Base-by-base conservation (phyloP, 2,888 invertebrate genomes). In the Rhorus exstirpatorius region DNA sequence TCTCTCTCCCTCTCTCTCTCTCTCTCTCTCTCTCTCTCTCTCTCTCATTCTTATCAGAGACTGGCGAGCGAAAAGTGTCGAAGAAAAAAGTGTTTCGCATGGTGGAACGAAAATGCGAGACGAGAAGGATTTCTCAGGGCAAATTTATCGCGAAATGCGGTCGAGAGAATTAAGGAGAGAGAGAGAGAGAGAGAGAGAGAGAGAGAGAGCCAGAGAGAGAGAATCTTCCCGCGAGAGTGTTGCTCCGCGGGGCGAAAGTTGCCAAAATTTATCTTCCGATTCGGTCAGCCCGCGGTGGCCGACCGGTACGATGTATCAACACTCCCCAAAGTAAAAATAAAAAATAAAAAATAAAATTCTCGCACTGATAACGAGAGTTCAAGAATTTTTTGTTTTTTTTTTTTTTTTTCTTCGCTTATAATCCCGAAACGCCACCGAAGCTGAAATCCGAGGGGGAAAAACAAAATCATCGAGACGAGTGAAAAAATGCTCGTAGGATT, bases 281-380 rank as follows among this genome's bases (percentile, higher is more conserved):
- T 60, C 78, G 81, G 78, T 83, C 83, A 81, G 44, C n/a, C 78
- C 44, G 67, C 77, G 80, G 78, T 80, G 61, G 83, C 77, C 80
- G 67, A 58, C 70, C 51, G 74, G 65, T 44, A 49, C 74, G 61
- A 83, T 65, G 63, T 82, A 82, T 79, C 79, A 79, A 81, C 72
- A 74, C 67, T 26, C 51, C 63, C 24, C 53, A 26, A 75, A 76
- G 75, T 46, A 68, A 78, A 68, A 71, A 71, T 55, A n/a, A n/a
- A n/a, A n/a, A n/a, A n/a, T n/a, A n/a, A n/a, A n/a, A n/a, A n/a
- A n/a, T n/a, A n/a, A n/a, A n/a, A n/a, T 26, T 68, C 72, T 41
- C 51, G 26, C 17, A 19, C 17, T 41, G 83, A 83, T 83, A 83
- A 71, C 31, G 53, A 71, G 31, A 58, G 26, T 65, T 60, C 71